Percentiles rank a stretch among this genome's conserved stretches.
Evolutionary conservation across 2,888 invertebrate genomes (phyloP).

Genomic region (Ennomos quercinarius): DNA sequence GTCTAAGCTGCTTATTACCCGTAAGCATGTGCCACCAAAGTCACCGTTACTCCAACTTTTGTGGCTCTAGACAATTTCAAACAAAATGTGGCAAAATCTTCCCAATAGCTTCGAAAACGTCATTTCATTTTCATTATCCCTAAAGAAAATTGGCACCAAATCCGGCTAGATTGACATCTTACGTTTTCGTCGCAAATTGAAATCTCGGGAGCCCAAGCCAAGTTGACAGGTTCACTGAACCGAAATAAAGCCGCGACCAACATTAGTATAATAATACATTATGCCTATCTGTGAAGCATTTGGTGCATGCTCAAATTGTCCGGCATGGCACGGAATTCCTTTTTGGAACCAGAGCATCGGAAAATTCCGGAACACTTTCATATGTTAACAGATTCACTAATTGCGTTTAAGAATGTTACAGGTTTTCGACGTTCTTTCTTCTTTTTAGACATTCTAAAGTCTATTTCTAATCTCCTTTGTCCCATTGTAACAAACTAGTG

Average conservation of each 20-base stretch:
- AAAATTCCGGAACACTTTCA: constrained; percentile 9
- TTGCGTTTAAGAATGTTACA: constrained; percentile 5
- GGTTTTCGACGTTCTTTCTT: not conserved
- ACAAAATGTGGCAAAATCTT: constrained; percentile 14
- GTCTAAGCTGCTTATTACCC: no score
- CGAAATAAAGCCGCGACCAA: constrained; percentile 27
- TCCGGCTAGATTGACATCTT: constrained; percentile 39
- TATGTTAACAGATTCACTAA: constrained; percentile 1
- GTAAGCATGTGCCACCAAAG: no score
- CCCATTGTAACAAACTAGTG: constrained; percentile 14
- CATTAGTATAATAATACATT: no score
- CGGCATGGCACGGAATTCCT: constrained; percentile 13
- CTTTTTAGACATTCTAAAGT: constrained; percentile 8
- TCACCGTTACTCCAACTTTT: no score
- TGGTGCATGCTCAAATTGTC: constrained; percentile 19
- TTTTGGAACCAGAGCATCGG: constrained; percentile 6
- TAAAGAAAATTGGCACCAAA: constrained; percentile 39
- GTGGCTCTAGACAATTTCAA: constrained; percentile 6
- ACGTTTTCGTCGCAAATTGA: constrained; percentile 38
- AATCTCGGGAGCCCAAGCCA: constrained; percentile 32
- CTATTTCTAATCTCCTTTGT: constrained; percentile 7
- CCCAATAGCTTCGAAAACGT: constrained; percentile 23
- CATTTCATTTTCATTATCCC: constrained; percentile 29
- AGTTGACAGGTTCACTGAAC: constrained; percentile 35
- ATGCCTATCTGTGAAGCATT: constrained; percentile 20